Conservation (phyloP, 2,888 invertebrate species). For the Belgica antarctica region DNA sequence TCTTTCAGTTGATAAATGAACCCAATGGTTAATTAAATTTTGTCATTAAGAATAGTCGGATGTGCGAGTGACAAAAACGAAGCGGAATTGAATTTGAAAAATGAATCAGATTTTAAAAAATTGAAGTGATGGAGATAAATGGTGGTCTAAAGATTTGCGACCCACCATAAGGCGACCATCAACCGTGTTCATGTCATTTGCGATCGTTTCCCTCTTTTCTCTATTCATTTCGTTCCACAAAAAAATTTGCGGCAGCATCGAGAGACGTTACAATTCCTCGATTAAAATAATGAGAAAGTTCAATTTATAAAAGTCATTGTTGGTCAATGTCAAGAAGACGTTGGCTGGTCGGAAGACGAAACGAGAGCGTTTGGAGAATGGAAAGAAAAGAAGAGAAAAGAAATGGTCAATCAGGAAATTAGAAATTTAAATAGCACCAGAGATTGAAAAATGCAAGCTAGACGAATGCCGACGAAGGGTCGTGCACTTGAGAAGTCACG, state of each 20-base stretch:
- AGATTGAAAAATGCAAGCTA: background rate
- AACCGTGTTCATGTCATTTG: background rate
- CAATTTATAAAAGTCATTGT: conserved; percentile 12
- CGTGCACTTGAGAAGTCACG: too few relatives aligned
- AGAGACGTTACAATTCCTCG: background rate
- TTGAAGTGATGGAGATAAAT: background rate
- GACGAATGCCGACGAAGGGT: too few relatives aligned
- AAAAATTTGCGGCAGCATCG: too few relatives aligned
- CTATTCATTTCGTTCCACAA: background rate
- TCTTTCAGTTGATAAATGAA: conserved; percentile 4
- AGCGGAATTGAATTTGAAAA: conserved; percentile 6
- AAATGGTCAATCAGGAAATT: conserved; percentile 15
- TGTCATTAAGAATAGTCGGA: background rate
- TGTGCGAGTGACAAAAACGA: background rate
- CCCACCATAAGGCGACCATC: background rate
- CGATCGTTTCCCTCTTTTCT: background rate
- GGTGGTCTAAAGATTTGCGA: background rate
- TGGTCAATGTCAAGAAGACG: background rate
- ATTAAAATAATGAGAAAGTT: background rate
- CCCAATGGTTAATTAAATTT: conserved; percentile 7
- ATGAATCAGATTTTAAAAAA: conserved; percentile 15
- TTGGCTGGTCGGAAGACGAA: background rate
- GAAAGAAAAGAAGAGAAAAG: background rate
- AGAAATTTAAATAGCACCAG: background rate
- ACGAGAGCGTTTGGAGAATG: background rate